Base-by-base conservation (phyloP, 2,797 vertebrate genomes). In the Gymnopithys bicolor region DNA sequence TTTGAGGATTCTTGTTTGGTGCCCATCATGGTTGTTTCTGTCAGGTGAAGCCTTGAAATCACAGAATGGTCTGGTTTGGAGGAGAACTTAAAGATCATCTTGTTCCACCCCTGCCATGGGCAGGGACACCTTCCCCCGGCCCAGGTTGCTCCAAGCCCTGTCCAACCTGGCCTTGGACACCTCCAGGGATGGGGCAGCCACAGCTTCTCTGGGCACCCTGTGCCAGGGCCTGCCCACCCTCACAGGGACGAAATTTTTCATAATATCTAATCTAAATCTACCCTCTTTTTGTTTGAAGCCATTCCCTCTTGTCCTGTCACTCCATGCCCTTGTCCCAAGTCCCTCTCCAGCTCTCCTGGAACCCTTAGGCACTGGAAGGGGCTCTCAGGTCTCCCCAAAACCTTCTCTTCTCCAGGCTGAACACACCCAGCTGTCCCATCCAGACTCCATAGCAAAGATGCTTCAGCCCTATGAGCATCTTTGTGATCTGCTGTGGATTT, bases 191-290 rank as follows among this genome's bases (percentile, higher is more conserved):
- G 71, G 53, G 39, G 28, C 60, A 76, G 46, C 82, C 71, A 1
- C 37, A 85, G 46, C 45, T 45, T 0, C 45, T 52, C 45, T 84
- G 71, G 59, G 27, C 43, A 68, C 12, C 41, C 70, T 52, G 19
- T 60, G 71, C 71, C 63, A 52, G 48, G 18, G 7, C 55, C 24
- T 46, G 0, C 0, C 9, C 48, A 62, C 28, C 41, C 33, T 41
- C 3, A 0, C 41, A 33, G 48, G 6, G 11, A 28, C 2, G 0
- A 18, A 62, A 37, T n/a, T n/a, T 22, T 45, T 18, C 30, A 10
- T n/a, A 9, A 24, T 23, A 64, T 45, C 30, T 45, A 12, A 17
- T 8, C 22, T 66, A 46, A 66, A 66, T n/a, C 5, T 13, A 33
- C 43, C n/a, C 27, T 59, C 2, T 13, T 15, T 16, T 52, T 49